Evolutionary conservation across 2,797 vertebrate genomes (phyloP).

Genomic region (Squalus acanthias): DNA sequence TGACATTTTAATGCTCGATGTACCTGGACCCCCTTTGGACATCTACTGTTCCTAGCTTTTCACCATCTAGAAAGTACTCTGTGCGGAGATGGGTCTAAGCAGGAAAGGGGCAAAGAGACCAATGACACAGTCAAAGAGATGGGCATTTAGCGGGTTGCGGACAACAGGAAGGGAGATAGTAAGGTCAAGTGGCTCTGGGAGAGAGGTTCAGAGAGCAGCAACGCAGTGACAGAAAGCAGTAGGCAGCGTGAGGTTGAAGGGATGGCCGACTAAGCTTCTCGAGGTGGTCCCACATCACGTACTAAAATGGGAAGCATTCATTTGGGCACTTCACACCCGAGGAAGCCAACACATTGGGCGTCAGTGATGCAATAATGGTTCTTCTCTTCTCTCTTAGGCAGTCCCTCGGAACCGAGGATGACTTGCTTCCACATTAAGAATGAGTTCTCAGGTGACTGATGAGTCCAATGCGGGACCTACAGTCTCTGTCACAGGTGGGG

Average conservation of each 20-base stretch:
- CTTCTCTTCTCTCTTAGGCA: too few relatives aligned
- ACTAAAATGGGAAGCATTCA: background rate
- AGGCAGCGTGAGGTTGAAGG: background rate
- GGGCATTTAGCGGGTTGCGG: background rate
- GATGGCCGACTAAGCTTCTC: background rate
- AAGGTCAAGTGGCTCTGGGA: background rate
- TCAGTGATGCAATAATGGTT: background rate
- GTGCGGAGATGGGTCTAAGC: background rate
- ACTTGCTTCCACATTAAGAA: too few relatives aligned
- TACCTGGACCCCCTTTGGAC: too few relatives aligned
- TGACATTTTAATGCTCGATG: too few relatives aligned
- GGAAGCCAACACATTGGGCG: background rate
- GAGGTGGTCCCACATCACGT: background rate
- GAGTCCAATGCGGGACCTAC: too few relatives aligned
- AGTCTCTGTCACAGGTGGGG: too few relatives aligned
- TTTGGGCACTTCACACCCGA: background rate
- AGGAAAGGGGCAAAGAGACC: background rate
- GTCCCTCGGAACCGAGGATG: too few relatives aligned
- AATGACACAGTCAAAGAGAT: background rate
- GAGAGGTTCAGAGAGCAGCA: too few relatives aligned
- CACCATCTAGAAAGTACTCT: too few relatives aligned
- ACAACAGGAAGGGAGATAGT: background rate
- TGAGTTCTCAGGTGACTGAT: too few relatives aligned
- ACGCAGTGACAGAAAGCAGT: background rate
- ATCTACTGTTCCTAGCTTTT: too few relatives aligned